Evolutionary conservation across 2,113 vertebrate species (phyloP).

Genomic region (Gasterosteus aculeatus): DNA sequence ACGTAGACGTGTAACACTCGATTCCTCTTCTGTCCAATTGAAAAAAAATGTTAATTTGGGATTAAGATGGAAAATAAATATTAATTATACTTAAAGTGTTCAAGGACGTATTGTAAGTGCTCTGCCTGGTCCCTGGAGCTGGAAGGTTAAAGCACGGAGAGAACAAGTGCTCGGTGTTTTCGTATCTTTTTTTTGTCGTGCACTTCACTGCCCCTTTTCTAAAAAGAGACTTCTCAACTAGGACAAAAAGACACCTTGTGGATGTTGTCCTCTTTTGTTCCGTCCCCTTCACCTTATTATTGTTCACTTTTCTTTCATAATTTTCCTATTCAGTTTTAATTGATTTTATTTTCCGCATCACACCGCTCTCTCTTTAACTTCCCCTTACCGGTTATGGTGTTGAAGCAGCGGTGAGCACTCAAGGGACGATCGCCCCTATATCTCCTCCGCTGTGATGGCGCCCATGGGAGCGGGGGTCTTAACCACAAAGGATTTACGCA

Average conservation of each 20-base stretch:
- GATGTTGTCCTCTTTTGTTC: conserved; percentile 6
- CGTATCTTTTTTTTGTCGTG: conserved; percentile 17
- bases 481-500: conserved; percentile 56
- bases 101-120: neutral
- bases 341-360: neutral
- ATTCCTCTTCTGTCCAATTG: neutral
- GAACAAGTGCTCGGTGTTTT: conserved; percentile 32
- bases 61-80: neutral
- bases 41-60: neutral
- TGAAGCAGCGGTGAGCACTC: neutral
- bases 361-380: neutral
- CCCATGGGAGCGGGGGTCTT: conserved; percentile 33
- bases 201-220: conserved; percentile 27
- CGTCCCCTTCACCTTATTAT: neutral
- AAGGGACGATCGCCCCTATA: neutral
- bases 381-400: neutral
- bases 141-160: conserved; percentile 25
- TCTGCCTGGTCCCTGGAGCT: neutral
- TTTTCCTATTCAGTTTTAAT: neutral
- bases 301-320: neutral
- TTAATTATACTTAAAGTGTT: neutral
- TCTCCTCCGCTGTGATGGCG: conserved; percentile 38
- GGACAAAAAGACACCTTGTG: conserved; percentile 5
- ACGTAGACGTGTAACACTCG: neutral
- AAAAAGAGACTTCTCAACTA: conserved; percentile 43